Conservation (phyloP, 2,113 vertebrate species). For the Archilochus colubris region DNA sequence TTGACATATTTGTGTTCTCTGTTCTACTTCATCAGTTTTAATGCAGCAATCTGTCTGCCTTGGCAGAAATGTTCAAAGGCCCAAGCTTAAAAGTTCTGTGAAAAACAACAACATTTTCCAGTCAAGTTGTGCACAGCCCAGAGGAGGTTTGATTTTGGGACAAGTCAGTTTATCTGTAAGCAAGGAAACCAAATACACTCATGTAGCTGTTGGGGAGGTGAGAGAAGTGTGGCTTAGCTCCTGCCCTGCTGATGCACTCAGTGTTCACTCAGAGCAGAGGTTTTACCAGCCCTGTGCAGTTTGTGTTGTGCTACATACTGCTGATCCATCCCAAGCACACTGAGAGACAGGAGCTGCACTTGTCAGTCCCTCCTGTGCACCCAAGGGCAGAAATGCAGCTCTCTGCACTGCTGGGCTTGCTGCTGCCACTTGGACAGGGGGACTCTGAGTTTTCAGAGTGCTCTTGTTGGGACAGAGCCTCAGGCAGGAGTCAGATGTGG, state of each 20-base stretch:
- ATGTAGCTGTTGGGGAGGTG: neutral
- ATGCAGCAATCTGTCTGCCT: neutral
- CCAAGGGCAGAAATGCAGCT: accelerated
- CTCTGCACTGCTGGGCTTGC: neutral
- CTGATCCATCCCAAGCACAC: accelerated
- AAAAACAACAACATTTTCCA: accelerated
- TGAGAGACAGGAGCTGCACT: accelerated
- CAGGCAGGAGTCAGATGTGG: neutral
- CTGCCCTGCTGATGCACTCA: neutral
- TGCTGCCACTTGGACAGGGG: accelerated
- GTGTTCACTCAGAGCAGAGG: neutral
- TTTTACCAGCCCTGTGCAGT: neutral
- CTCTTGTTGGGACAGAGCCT: neutral
- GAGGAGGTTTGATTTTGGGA: neutral
- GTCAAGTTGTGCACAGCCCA: neutral
- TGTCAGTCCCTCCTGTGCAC: neutral
- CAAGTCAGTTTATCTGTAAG: neutral
- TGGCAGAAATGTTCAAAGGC: neutral
- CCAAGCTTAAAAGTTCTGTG: neutral
- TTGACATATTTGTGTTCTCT: too few species aligned
- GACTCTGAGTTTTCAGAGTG: neutral
- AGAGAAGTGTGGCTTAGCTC: accelerated
- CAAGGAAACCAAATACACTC: neutral
- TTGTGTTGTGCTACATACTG: accelerated
- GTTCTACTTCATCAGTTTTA: neutral